phyloP scores from a whole-genome alignment of 2,113 vertebrate species.

The Melanostigma gelatinosum region DNA sequence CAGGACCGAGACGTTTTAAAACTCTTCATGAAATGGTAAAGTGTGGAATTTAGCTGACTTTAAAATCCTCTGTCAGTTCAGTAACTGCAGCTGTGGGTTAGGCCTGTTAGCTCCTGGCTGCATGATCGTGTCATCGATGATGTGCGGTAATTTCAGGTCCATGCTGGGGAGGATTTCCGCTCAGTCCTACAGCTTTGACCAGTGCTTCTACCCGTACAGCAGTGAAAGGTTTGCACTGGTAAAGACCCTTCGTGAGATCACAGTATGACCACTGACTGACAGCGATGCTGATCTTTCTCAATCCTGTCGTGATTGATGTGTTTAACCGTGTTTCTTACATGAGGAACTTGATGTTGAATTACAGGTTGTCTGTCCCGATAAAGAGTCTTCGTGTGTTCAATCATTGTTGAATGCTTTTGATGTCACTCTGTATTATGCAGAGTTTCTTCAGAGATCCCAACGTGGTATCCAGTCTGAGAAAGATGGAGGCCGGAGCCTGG shows the following conservation, averaged over 20 bases:
- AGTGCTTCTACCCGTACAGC: constrained; percentile 74
- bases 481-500: constrained; percentile 59
- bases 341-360: background rate
- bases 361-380: background rate
- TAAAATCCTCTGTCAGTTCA: background rate
- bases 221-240: constrained; percentile 77
- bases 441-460: constrained; percentile 81
- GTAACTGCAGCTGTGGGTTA: background rate
- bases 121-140: background rate
- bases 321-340: background rate
- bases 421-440: constrained; percentile 52
- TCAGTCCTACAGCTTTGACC: constrained; percentile 81
- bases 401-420: background rate
- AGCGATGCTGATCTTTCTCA: background rate
- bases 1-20: constrained; percentile 58
- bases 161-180: constrained; percentile 82
- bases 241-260: constrained; percentile 26
- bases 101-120: background rate
- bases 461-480: constrained; percentile 74
- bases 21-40: constrained; percentile 80
- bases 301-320: background rate
- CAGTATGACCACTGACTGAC: background rate
- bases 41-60: background rate
- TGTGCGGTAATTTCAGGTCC: constrained; percentile 71
- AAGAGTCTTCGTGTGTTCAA: background rate